These are phyloP conservation scores for Popillia japonica DNA, from an alignment of 1,140 invertebrate species.

Conservation along the genomic window DNA sequence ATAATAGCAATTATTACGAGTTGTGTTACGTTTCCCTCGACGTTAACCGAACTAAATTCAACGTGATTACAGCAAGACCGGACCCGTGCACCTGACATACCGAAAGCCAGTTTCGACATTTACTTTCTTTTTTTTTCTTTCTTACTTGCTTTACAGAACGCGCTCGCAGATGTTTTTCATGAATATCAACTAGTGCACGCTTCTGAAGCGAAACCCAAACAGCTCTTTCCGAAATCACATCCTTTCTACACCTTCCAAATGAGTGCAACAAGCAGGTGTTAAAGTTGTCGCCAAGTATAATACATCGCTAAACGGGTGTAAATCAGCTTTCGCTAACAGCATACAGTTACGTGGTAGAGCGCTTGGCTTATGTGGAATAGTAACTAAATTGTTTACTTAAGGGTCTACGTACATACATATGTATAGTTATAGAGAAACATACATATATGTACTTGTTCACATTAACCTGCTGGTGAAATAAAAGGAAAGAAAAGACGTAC, in stretches of 20 bases:
- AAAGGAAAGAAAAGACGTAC: no score
- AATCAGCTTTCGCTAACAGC: background rate
- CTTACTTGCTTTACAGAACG: background rate
- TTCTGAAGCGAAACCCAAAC: constrained; percentile 8
- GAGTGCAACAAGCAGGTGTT: constrained; percentile 7
- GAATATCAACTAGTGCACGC: constrained; percentile 20
- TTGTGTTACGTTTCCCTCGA: background rate
- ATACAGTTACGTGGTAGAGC: no score
- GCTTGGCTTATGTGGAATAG: no score
- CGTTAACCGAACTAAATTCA: constrained; percentile 14
- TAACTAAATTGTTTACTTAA: no score
- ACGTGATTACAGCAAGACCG: background rate
- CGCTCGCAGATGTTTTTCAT: constrained; percentile 15
- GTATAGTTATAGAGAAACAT: no score
- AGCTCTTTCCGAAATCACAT: constrained; percentile 1
- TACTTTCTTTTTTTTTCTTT: constrained; percentile 3
- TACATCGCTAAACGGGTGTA: background rate
- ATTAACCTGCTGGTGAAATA: no score
- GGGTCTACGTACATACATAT: no score
- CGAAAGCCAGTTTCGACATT: background rate
- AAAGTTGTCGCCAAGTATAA: background rate
- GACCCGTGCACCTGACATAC: constrained; percentile 15
- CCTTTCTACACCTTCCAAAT: background rate
- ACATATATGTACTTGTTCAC: no score
- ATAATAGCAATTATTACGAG: background rate